A percentile compares a stretch with the other conserved stretches of the same genome.
phyloP scores from a whole-genome alignment of 1,140 invertebrate species.

The Listronotus oregonensis region DNA sequence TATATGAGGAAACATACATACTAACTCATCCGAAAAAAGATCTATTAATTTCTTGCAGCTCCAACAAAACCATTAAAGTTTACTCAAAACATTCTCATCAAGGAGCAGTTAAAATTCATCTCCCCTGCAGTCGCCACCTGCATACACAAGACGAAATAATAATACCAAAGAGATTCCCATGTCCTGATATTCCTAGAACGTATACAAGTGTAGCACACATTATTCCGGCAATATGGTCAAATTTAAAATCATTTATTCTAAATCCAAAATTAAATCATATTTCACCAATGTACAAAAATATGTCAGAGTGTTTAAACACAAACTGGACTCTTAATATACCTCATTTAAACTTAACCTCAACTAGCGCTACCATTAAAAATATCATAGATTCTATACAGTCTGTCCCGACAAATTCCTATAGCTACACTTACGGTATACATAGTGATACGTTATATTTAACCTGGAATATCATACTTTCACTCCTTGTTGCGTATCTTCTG shows the following conservation, averaged over 20 bases:
- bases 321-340: conserved; percentile 31
- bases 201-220: conserved; percentile 6
- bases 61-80: too few relatives aligned
- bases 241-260: conserved; percentile 26
- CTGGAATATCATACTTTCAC: conserved; percentile 24
- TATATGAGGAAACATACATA: too few relatives aligned
- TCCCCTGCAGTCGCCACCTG: too few relatives aligned
- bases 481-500: neutral
- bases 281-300: conserved; percentile 18
- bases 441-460: conserved; percentile 22
- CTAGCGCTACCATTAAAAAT: conserved; percentile 10
- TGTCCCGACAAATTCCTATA: neutral
- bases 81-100: too few relatives aligned
- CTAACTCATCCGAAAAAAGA: too few relatives aligned
- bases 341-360: conserved; percentile 26
- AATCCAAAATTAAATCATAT: conserved; percentile 15
- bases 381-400: conserved; percentile 8
- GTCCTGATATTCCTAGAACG: neutral
- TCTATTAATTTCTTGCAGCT: too few relatives aligned
- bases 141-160: neutral
- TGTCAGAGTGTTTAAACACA: conserved; percentile 21
- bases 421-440: conserved; percentile 16
- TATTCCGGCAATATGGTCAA: conserved; percentile 30
- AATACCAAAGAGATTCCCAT: conserved; percentile 25
- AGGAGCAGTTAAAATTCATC: too few relatives aligned